These are phyloP conservation scores for Sarcophaga variegata DNA, from an alignment of 2,888 invertebrate genomes.

Conservation along the genomic window DNA sequence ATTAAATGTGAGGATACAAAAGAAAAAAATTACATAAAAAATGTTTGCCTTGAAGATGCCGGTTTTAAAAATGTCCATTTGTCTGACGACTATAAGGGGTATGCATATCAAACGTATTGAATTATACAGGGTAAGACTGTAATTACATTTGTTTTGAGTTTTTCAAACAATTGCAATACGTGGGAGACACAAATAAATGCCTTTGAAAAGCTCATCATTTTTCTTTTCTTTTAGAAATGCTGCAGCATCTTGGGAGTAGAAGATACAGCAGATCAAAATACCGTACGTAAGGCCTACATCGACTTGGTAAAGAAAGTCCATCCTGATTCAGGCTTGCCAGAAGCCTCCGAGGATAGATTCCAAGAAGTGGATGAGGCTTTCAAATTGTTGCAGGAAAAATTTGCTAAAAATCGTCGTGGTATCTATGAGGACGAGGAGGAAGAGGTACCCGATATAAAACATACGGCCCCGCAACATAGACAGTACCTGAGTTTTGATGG, in stretches of 20 bases:
- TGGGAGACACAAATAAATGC: no score
- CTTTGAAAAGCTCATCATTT: neutral
- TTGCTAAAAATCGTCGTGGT: constrained; percentile 84
- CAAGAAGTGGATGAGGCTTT: constrained; percentile 90
- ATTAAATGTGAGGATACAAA: no score
- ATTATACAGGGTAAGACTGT: constrained; percentile 71
- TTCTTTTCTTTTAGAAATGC: constrained; percentile 83
- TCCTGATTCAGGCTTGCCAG: constrained; percentile 89
- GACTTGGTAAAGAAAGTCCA: constrained; percentile 91
- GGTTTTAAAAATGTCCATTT: neutral
- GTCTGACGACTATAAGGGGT: constrained; percentile 39
- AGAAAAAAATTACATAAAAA: constrained; percentile 44
- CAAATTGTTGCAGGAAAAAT: constrained; percentile 86
- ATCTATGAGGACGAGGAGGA: constrained; percentile 82
- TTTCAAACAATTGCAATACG: no score
- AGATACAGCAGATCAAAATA: constrained; percentile 87
- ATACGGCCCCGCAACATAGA: constrained; percentile 93
- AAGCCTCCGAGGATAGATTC: constrained; percentile 89
- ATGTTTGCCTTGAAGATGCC: constrained; percentile 60
- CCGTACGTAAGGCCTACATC: constrained; percentile 88
- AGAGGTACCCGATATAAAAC: constrained; percentile 87
- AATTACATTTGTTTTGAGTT: no score
- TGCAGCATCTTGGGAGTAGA: constrained; percentile 86
- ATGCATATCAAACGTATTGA: constrained; percentile 73
- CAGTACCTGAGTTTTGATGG: constrained; percentile 90